Evolutionary conservation across 2,888 invertebrate genomes (phyloP).

Genomic region (Podotricha telesiphe): DNA sequence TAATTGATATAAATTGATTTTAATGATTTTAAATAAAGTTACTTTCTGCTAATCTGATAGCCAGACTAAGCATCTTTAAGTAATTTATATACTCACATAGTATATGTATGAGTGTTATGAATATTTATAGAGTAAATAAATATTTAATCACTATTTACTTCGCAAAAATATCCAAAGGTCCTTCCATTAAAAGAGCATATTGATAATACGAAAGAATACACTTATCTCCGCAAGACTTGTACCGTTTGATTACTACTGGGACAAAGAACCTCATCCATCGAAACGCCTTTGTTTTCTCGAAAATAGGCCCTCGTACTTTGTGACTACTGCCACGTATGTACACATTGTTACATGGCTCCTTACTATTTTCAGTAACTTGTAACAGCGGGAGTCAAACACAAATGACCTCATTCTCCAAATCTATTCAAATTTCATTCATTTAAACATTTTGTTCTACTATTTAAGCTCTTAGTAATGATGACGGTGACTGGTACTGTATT

Average conservation of each 20-base stretch:
- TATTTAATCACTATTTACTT: background rate
- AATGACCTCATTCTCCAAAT: constrained; percentile 17
- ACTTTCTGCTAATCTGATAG: too few relatives aligned
- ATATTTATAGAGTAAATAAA: too few relatives aligned
- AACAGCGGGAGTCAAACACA: constrained; percentile 1
- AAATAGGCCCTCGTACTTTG: constrained; percentile 44
- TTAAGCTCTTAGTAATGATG: background rate
- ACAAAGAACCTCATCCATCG: constrained; percentile 63
- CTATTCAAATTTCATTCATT: constrained; percentile 9
- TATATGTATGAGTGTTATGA: too few relatives aligned
- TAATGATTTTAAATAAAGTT: too few relatives aligned
- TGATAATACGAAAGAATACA: constrained; percentile 47
- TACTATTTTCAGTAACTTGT: constrained; percentile 14
- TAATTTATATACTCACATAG: too few relatives aligned
- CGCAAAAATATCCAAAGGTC: background rate
- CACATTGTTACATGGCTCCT: constrained; percentile 14
- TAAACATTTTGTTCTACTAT: background rate
- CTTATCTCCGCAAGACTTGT: constrained; percentile 52
- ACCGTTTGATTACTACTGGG: constrained; percentile 62
- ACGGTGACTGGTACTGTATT: background rate
- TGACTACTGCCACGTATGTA: constrained; percentile 25
- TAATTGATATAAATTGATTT: too few relatives aligned
- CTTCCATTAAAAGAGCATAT: constrained; percentile 12
- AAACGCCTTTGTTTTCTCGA: constrained; percentile 55
- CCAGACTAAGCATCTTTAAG: too few relatives aligned